Base-by-base conservation (phyloP, 2,888 invertebrate genomes). In the Agapostemon virescens region DNA sequence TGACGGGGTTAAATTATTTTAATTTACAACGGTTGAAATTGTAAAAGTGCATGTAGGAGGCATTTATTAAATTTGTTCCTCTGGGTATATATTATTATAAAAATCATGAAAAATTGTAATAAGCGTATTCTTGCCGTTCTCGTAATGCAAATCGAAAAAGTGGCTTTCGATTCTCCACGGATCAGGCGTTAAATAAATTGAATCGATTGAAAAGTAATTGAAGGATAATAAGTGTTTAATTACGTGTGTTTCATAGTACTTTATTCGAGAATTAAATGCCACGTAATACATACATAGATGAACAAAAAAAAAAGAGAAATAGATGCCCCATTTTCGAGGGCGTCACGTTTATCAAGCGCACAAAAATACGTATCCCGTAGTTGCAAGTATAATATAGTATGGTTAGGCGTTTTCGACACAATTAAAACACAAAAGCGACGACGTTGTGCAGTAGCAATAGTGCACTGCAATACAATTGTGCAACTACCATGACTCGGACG, bases 281-380 rank as follows among this genome's bases (percentile, higher is more conserved):
- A 52, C 30, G 68, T 63, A 78, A 49, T 38, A 63, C 30, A 40
- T 40, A 42, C 78, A 70, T 38, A 63, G 30, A 40, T 40, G 33
- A 63, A 13, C 15, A 61, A 36, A 52, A 38, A 30, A 68, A 17
- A 49, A 20, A 33, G n/a, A n/a, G n/a, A 55, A 11, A 45, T 45
- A 36, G n/a, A 69, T 42, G 38, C 26, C 33, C 30, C 61, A 17
- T 26, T 69, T 71, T 52, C 13, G 9, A 61, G 30, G 30, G 61
- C 20, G 66, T 63, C 66, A 68, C 38, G 70, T 77, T 82, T 20
- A 73, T 81, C 55, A 82, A 81, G 82, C 82, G 67, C 70, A 77
- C 40, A 81, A 66, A 70, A 52, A 70, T 17, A 72, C 36, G 49
- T 69, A 45, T 30, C 13, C 38, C 71, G 38, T 55, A 15, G 15